These are phyloP conservation scores for Dolichallabes microphthalmus DNA, from an alignment of 2,113 vertebrate genomes.

Conservation along the genomic window DNA sequence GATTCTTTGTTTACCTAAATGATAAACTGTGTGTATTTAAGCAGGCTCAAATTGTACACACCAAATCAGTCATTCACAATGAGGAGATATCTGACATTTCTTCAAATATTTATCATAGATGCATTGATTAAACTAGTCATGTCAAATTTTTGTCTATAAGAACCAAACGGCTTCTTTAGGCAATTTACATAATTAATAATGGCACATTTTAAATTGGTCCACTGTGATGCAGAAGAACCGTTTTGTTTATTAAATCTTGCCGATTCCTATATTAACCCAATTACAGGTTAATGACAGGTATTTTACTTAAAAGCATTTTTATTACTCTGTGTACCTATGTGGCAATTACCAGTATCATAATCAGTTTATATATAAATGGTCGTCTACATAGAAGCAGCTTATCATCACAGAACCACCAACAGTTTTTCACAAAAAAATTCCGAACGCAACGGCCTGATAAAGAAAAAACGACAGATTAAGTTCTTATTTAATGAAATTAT, in stretches of 20 bases:
- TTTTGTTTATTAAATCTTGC: constrained; percentile 78
- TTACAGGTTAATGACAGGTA: constrained; percentile 80
- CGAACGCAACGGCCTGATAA: constrained; percentile 63
- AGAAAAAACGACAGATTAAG: constrained; percentile 41
- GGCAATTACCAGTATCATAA: constrained; percentile 71
- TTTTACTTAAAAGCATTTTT: constrained; percentile 82
- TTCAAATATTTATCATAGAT: background rate
- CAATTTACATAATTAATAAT: constrained; percentile 68
- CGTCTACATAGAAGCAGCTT: constrained; percentile 70
- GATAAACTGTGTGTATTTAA: background rate
- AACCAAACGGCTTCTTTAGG: background rate
- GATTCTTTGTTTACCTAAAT: constrained; percentile 9
- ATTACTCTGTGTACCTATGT: constrained; percentile 76
- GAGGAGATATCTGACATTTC: background rate
- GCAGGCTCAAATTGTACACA: background rate
- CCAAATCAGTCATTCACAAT: background rate
- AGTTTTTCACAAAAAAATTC: constrained; percentile 67
- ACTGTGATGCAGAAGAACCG: constrained; percentile 60
- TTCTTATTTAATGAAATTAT: constrained; percentile 64
- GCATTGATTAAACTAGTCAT: background rate
- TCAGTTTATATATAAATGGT: constrained; percentile 71
- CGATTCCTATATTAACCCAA: constrained; percentile 78
- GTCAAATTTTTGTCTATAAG: background rate
- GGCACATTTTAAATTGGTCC: constrained; percentile 72
- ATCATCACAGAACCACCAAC: constrained; percentile 73